Evolutionary conservation across 2,797 vertebrate species (phyloP).

Genomic region (Vireo griseus): DNA sequence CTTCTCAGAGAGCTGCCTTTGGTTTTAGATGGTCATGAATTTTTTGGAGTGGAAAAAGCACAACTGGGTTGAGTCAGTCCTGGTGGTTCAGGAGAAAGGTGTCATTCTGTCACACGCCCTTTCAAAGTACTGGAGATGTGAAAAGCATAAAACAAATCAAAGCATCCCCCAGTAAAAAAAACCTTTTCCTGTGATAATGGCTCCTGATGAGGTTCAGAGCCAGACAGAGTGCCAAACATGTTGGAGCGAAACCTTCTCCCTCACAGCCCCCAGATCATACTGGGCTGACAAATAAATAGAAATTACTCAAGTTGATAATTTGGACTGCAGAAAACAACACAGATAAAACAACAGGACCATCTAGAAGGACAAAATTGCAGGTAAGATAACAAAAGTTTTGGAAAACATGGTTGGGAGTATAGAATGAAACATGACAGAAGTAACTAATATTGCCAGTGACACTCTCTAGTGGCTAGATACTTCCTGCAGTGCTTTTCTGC

Average conservation of each 20-base stretch:
- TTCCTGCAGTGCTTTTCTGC: not conserved
- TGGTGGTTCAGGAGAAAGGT: not conserved
- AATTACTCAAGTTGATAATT: not conserved
- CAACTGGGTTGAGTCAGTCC: not conserved
- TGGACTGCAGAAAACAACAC: not conserved
- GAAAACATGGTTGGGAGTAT: not conserved
- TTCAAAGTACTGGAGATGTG: not conserved
- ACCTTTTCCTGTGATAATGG: not conserved
- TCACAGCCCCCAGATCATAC: not conserved
- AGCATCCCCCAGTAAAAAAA: not conserved
- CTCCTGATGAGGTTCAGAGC: not conserved
- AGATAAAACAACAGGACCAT: not conserved
- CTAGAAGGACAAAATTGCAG: not conserved
- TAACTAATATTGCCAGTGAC: fast-evolving
- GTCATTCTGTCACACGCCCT: not conserved
- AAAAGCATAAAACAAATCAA: not conserved
- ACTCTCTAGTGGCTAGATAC: not conserved
- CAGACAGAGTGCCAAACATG: not conserved
- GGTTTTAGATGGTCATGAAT: not conserved
- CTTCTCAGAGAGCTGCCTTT: not conserved
- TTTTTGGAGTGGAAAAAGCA: not conserved
- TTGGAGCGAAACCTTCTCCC: not conserved
- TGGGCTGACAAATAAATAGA: not conserved
- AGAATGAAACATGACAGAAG: not conserved
- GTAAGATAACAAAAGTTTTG: not conserved